Base-by-base conservation (phyloP, 2,888 invertebrate genomes). In the Drosophila anceps region DNA sequence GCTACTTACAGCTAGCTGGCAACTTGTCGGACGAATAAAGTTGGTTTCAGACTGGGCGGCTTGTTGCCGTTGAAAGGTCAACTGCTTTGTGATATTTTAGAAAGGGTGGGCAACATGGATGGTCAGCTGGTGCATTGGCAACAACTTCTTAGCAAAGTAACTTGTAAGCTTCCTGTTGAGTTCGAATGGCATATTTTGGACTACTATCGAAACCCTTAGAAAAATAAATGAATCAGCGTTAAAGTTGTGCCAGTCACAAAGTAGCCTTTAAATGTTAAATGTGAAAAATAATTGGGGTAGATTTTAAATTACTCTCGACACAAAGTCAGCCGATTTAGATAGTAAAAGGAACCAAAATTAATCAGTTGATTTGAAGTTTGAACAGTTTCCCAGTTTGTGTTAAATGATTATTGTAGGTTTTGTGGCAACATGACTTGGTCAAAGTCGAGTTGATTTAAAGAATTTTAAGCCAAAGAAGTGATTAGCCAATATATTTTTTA, bases 11-110 rank as follows among this genome's bases (percentile, higher is more conserved):
- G 18, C 43, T 12, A 20, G 18, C 37, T 51, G 27, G 48, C 27
- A 46, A n/a, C 41, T 60, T 55, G 70, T 61, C 33, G 44, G 13
- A 33, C 41, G 53, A 61, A 54, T 61, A 44, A 59, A 65, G 59
- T 74, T 74, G 55, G 53, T 58, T 61, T 53, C 53, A 1, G 57
- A 15, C 69, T 48, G 13, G 41, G 57, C n/a, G 15, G 44, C 27
- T 18, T 61, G n/a, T 20, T 43, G 41, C 27, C n/a, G 58, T 39
- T n/a, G 18, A 69, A 53, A 69, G 59, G 69, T 58, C 44, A 69
- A 48, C 43, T 50, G 50, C 35, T 50, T 20, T 8, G 13, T 24
- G 50, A 20, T 24, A 12, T 43, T 67, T 57, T 43, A 53, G 37
- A 54, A 50, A 35, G 50, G 29, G 43, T 43, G 29, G 24, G 15